phyloP scores from a whole-genome alignment of 2,113 vertebrate genomes.

The Ailuropoda melanoleuca region DNA sequence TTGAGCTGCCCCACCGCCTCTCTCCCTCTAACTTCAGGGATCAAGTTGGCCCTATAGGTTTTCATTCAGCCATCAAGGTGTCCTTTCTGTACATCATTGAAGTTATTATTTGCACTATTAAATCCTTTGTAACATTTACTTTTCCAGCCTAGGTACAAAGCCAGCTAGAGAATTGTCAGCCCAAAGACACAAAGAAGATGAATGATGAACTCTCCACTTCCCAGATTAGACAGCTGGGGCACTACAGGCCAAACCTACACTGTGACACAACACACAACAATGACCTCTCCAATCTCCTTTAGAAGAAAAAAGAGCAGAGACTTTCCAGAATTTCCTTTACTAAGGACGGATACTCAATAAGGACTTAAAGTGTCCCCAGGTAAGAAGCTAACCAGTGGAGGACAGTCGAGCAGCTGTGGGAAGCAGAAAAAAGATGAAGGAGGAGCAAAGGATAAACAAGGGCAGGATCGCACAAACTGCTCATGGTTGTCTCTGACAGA shows the following conservation, averaged over 20 bases:
- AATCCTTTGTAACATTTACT: not conserved
- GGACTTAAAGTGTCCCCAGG: not conserved
- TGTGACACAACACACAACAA: not conserved
- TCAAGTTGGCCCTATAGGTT: not conserved
- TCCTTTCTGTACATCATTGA: not conserved
- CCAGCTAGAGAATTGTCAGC: not conserved
- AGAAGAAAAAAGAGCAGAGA: not conserved
- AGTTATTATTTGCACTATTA: conserved; percentile 8
- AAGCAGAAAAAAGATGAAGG: not conserved
- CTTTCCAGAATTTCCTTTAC: not conserved
- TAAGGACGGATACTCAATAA: not conserved
- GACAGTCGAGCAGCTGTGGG: not conserved
- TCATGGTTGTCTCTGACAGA: not conserved
- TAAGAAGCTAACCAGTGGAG: not conserved
- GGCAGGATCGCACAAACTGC: not conserved
- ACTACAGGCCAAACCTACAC: not conserved
- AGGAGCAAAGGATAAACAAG: not conserved
- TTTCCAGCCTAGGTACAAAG: not conserved
- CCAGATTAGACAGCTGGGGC: not conserved
- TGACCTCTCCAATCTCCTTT: not conserved
- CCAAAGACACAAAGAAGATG: not conserved
- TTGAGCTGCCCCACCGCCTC: not conserved
- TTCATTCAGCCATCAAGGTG: not conserved
- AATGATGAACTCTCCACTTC: not conserved
- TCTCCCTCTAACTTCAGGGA: not conserved